Conservation (phyloP, 1,140 invertebrate species). For the Penaeus indicus region DNA sequence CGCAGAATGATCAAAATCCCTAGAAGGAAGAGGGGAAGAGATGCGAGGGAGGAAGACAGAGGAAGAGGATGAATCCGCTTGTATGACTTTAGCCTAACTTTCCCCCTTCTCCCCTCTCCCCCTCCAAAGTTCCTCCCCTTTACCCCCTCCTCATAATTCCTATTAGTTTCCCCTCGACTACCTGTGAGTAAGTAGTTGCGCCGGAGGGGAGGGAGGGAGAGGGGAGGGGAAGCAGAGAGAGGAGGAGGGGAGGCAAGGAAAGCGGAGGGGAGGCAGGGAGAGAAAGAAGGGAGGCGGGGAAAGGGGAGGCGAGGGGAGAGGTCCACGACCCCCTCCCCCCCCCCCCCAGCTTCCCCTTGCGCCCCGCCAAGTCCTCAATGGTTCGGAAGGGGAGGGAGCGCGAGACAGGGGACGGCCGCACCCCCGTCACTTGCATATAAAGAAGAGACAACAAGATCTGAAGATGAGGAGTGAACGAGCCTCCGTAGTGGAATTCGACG, state of each 20-base stretch:
- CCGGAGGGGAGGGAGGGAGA: slow-evolving; percentile 33
- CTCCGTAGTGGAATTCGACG: slow-evolving; percentile 6
- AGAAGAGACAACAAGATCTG: slow-evolving; percentile 57
- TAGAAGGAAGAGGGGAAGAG: background rate
- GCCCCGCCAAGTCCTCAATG: slow-evolving; percentile 11
- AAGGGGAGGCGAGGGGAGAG: background rate
- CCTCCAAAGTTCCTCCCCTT: background rate
- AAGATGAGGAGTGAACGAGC: slow-evolving; percentile 19
- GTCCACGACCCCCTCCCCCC: background rate
- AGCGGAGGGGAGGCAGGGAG: background rate
- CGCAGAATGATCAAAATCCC: background rate
- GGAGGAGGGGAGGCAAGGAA: background rate
- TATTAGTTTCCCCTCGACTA: slow-evolving; percentile 51
- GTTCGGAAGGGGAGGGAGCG: background rate
- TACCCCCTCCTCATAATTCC: slow-evolving; percentile 34
- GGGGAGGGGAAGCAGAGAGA: background rate
- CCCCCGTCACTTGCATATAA: slow-evolving; percentile 56
- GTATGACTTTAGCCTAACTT: slow-evolving; percentile 4
- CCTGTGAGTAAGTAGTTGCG: slow-evolving; percentile 39
- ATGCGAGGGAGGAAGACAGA: slow-evolving; percentile 33
- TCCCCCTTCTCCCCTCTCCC: background rate
- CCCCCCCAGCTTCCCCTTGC: background rate
- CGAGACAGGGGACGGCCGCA: background rate
- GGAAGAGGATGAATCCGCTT: slow-evolving; percentile 18
- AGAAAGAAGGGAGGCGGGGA: background rate